Evolutionary conservation across 2,888 invertebrate species (phyloP).

Genomic region (Entomobrya proxima): DNA sequence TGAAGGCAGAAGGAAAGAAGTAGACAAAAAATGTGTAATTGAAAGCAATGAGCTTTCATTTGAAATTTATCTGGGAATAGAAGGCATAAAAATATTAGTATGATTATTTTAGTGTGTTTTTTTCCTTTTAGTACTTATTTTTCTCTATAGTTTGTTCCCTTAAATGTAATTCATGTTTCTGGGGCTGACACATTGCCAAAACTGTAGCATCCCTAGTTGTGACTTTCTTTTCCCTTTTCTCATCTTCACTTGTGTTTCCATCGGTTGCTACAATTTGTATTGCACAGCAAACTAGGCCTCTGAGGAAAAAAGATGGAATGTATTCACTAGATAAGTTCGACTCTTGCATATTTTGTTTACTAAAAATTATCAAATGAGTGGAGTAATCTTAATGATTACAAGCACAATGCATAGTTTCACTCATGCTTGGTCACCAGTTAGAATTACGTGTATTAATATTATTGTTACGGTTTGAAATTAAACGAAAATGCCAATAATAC

Average conservation of each 20-base stretch:
- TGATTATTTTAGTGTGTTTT: conserved; percentile 43
- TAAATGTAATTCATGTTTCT: background rate
- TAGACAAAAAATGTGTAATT: conserved; percentile 9
- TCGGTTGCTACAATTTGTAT: too few relatives aligned
- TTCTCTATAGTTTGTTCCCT: background rate
- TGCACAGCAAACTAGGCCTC: too few relatives aligned
- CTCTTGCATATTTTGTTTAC: too few relatives aligned
- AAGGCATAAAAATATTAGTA: conserved; percentile 8
- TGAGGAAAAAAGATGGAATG: too few relatives aligned
- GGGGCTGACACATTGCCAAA: conserved; percentile 21
- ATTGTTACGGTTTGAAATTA: too few relatives aligned
- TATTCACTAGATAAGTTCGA: too few relatives aligned
- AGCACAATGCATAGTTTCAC: too few relatives aligned
- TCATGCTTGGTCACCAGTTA: too few relatives aligned
- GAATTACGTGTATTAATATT: too few relatives aligned
- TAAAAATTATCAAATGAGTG: too few relatives aligned
- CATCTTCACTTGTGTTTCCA: background rate
- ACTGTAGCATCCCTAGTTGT: conserved; percentile 9
- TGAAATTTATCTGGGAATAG: conserved; percentile 46
- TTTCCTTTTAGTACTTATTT: conserved; percentile 1
- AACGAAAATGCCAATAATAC: too few relatives aligned
- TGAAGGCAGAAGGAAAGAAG: conserved; percentile 25
- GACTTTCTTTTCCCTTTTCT: background rate
- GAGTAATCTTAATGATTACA: too few relatives aligned
- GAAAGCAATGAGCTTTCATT: conserved; percentile 59